A percentile compares a stretch with the other conserved stretches of the same genome.
phyloP scores from a whole-genome alignment of 2,888 invertebrate genomes.

The Ectemnius lituratus region DNA sequence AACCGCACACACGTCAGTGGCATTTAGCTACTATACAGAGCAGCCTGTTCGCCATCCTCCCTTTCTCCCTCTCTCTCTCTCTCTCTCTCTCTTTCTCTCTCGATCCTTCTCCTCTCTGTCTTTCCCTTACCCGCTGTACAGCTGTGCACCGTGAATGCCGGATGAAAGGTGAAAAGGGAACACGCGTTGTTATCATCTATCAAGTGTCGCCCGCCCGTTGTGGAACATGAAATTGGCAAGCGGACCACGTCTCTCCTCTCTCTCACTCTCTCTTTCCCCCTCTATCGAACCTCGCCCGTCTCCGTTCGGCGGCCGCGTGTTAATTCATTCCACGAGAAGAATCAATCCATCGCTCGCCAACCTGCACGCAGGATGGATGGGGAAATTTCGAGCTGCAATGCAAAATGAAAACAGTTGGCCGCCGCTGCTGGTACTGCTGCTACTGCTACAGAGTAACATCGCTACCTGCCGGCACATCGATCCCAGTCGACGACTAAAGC shows the following conservation, averaged over 20 bases:
- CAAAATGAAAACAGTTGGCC: no score
- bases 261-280: background rate
- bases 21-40: conserved; percentile 6
- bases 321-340: conserved; percentile 7
- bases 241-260: conserved; percentile 7
- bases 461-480: no score
- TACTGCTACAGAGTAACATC: no score
- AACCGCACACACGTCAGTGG: conserved; percentile 11
- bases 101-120: background rate
- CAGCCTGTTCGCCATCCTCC: no score
- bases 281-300: no score
- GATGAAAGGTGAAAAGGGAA: conserved; percentile 29
- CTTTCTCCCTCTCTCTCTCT: background rate
- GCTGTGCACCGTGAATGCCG: conserved; percentile 37
- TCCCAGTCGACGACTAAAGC: no score
- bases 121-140: conserved; percentile 10
- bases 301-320: background rate
- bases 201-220: conserved; percentile 26
- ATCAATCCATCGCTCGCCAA: background rate
- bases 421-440: no score
- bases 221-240: conserved; percentile 11
- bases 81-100: background rate
- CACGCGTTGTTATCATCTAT: conserved; percentile 46
- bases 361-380: no score
- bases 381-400: no score